These are phyloP conservation scores for Pelodytes ibericus DNA, from an alignment of 2,797 vertebrate species.

Conservation along the genomic window DNA sequence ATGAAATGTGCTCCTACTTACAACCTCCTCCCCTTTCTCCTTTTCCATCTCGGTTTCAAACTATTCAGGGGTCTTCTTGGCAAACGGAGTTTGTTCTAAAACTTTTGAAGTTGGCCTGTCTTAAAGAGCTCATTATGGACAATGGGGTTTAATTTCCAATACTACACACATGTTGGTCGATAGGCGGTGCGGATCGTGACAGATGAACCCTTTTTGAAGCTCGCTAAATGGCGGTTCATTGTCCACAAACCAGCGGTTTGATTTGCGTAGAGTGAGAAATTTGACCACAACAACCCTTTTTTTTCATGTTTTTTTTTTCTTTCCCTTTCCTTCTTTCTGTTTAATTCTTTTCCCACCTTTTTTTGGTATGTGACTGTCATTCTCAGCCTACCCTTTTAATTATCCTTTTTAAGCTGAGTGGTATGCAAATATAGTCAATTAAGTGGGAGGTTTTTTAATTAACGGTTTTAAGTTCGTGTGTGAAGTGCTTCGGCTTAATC, in stretches of 20 bases:
- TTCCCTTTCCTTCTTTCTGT: slow-evolving; percentile 43
- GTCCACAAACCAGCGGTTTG: too few species aligned
- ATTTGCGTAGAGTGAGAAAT: too few species aligned
- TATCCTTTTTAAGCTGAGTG: slow-evolving; percentile 71
- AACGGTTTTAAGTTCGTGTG: slow-evolving; percentile 84
- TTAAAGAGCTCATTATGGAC: slow-evolving; percentile 10
- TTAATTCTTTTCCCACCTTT: slow-evolving; percentile 36
- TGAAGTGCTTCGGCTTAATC: slow-evolving; percentile 82
- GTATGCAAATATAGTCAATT: slow-evolving; percentile 87
- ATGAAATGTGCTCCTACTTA: slow-evolving; percentile 38
- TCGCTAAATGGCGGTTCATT: too few species aligned
- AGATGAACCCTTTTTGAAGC: background rate
- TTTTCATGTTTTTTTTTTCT: slow-evolving; percentile 17
- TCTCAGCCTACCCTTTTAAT: slow-evolving; percentile 54
- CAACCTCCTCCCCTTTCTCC: background rate
- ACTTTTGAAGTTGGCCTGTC: slow-evolving; percentile 29
- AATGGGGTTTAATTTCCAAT: background rate
- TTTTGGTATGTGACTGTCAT: slow-evolving; percentile 57
- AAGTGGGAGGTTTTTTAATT: slow-evolving; percentile 85
- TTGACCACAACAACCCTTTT: background rate
- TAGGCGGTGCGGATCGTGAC: background rate
- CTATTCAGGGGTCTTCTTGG: slow-evolving; percentile 24
- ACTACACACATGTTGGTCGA: background rate
- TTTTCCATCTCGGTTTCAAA: background rate
- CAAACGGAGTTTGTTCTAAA: slow-evolving; percentile 10